Conservation (phyloP, 2,888 invertebrate genomes). For the Heteropelma amictum region DNA sequence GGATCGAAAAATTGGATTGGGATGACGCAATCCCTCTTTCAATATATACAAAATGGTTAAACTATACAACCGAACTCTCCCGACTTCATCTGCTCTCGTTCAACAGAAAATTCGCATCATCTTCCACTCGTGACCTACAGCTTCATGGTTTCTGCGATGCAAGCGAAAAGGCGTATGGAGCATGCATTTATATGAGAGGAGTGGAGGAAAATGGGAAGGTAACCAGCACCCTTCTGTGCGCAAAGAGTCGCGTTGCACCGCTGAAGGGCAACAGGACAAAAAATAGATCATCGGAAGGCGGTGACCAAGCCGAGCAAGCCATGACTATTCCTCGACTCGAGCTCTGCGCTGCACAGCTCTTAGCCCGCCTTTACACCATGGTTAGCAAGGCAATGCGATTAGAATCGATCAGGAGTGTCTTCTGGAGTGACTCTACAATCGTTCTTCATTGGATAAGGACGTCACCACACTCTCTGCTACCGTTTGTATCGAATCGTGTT, state of each 20-base stretch:
- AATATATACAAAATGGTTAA: background rate
- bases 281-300: background rate
- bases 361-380: conserved; percentile 5
- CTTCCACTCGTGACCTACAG: conserved; percentile 1
- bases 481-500: conserved; percentile 49
- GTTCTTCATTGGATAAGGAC: conserved; percentile 36
- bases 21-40: conserved; percentile 25
- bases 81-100: conserved; percentile 2
- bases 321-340: too few relatives aligned
- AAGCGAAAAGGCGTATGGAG: too few relatives aligned
- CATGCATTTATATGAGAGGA: too few relatives aligned
- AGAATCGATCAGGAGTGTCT: background rate
- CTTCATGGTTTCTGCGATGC: conserved; percentile 60
- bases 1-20: conserved; percentile 23
- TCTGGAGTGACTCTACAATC: conserved; percentile 46
- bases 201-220: too few relatives aligned
- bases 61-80: background rate
- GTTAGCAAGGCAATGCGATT: background rate
- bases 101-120: background rate
- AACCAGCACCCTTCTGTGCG: conserved; percentile 25
- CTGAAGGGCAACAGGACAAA: background rate
- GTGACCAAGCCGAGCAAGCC: conserved; percentile 5
- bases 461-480: background rate
- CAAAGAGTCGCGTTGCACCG: conserved; percentile 25
- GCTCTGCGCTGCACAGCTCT: too few relatives aligned